phyloP scores from a whole-genome alignment of 2,797 vertebrate genomes.

The Aselliscus stoliczkanus region DNA sequence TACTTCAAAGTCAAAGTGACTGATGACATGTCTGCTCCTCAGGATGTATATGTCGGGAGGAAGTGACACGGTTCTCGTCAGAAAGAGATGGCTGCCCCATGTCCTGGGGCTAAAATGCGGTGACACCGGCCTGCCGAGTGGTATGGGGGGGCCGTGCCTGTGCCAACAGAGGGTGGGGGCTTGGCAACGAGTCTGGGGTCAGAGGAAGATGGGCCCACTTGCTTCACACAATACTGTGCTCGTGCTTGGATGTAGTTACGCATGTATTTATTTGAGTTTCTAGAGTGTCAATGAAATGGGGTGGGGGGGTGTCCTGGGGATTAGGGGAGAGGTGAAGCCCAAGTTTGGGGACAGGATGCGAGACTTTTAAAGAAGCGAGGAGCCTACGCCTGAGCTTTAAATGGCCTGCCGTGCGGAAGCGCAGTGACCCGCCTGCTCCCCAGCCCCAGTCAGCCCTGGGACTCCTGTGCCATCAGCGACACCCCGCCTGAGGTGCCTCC shows the following conservation, averaged over 20 bases:
- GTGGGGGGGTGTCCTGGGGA: not conserved
- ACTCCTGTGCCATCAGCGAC: rapidly evolving
- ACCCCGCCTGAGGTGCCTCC: no score
- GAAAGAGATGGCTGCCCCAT: not conserved
- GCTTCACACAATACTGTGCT: not conserved
- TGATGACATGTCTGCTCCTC: not conserved
- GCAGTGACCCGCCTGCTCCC: no score
- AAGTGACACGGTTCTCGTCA: rapidly evolving
- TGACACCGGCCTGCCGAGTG: not conserved
- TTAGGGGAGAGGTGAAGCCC: not conserved
- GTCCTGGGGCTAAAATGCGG: not conserved
- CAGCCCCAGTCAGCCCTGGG: no score
- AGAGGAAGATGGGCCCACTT: no score
- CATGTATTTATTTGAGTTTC: no score
- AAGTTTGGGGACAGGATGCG: not conserved
- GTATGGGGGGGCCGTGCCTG: no score
- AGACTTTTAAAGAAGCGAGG: not conserved
- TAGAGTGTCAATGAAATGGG: not conserved
- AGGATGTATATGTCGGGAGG: no score
- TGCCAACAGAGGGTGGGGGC: not conserved
- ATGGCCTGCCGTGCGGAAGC: not conserved
- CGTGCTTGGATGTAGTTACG: no score
- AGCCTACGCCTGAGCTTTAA: not conserved
- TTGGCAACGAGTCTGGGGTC: not conserved
- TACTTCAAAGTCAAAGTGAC: not conserved